Evolutionary conservation across 1,140 invertebrate genomes (phyloP).

Genomic region (Aporrectodea caliginosa): DNA sequence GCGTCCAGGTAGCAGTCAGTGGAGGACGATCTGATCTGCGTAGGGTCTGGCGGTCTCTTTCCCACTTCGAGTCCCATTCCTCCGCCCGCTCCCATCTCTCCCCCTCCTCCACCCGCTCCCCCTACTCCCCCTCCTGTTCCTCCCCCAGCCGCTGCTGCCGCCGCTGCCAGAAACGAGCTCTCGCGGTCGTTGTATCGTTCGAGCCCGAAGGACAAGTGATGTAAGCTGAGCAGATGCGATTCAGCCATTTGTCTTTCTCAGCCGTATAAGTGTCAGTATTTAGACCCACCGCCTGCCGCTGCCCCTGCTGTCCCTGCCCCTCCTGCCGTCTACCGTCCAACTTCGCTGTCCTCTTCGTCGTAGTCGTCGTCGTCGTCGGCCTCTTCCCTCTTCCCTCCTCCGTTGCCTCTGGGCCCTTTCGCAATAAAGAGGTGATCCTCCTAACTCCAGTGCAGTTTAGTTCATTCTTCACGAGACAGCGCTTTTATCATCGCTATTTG

Average conservation of each 20-base stretch:
- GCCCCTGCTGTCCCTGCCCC: no score
- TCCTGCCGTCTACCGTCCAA: no score
- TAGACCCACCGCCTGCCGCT: no score
- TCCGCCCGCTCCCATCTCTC: not conserved
- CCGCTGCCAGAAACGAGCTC: not conserved
- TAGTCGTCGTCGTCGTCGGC: no score
- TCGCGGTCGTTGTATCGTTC: not conserved
- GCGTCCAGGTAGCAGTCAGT: not conserved
- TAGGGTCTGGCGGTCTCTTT: not conserved
- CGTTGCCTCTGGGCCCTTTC: no score
- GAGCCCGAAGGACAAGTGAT: not conserved
- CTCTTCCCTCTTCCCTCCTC: no score
- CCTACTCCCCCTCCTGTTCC: not conserved
- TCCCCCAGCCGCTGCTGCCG: not conserved
- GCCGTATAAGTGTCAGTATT: not conserved
- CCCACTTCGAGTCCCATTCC: not conserved
- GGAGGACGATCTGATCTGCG: not conserved
- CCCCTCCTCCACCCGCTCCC: not conserved
- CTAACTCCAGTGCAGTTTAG: no score
- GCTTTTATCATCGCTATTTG: no score
- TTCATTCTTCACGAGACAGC: no score
- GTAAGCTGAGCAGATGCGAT: not conserved
- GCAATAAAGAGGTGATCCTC: no score
- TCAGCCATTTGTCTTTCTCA: not conserved
- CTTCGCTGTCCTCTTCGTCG: no score